These are phyloP conservation scores for Amblyjoppa fuscipennis DNA, from an alignment of 2,888 invertebrate genomes.

Conservation along the genomic window DNA sequence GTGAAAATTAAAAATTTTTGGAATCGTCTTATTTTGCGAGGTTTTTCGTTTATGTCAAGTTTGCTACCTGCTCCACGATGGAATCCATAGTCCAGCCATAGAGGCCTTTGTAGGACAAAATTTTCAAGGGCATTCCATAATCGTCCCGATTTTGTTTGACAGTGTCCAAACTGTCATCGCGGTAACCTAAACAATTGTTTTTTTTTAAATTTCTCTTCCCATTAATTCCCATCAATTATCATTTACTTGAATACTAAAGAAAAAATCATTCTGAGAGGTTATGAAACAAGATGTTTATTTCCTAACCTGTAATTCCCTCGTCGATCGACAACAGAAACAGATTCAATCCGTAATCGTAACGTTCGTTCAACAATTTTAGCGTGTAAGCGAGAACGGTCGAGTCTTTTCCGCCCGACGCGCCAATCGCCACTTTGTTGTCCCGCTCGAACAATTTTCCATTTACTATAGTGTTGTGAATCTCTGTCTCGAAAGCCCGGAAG, in stretches of 20 bases:
- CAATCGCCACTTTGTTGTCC: slow-evolving; percentile 96
- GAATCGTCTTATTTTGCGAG: too few species aligned
- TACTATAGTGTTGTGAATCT: slow-evolving; percentile 96
- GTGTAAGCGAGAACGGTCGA: slow-evolving; percentile 99
- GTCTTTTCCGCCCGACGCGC: slow-evolving; percentile 98
- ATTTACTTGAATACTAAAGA: slow-evolving; percentile 17
- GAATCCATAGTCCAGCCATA: slow-evolving; percentile 99
- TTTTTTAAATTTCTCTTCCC: background rate
- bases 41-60: background rate
- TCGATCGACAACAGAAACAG: slow-evolving; percentile 97
- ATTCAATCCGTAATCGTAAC: slow-evolving; percentile 95
- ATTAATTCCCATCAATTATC: slow-evolving; percentile 24
- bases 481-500: slow-evolving; percentile 96
- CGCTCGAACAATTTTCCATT: slow-evolving; percentile 92
- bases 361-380: slow-evolving; percentile 95
- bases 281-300: background rate
- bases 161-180: slow-evolving; percentile 98
- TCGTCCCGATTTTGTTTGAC: slow-evolving; percentile 97
- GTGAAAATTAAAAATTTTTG: too few species aligned
- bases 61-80: slow-evolving; percentile 93
- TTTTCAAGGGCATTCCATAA: slow-evolving; percentile 96
- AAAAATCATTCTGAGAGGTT: background rate
- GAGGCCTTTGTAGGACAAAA: slow-evolving; percentile 97
- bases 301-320: slow-evolving; percentile 95
- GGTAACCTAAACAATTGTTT: slow-evolving; percentile 88